These are phyloP conservation scores for Pogonomyrmex barbatus DNA, from an alignment of 1,140 invertebrate species.

Conservation along the genomic window DNA sequence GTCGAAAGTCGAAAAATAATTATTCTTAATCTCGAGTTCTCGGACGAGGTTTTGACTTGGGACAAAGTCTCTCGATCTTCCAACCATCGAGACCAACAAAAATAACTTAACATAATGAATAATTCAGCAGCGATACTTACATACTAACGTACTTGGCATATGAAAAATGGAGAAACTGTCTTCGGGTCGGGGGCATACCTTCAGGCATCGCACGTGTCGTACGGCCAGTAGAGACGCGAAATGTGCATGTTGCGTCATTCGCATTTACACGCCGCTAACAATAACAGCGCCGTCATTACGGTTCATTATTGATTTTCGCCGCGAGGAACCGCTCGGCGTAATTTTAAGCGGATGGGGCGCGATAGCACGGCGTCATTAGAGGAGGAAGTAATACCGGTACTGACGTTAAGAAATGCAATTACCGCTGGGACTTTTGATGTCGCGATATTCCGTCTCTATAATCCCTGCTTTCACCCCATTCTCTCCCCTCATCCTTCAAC, in stretches of 20 bases:
- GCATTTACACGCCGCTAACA: slow-evolving; percentile 66
- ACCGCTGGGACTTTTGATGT: slow-evolving; percentile 62
- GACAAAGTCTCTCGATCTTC: not conserved
- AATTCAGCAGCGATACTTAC: slow-evolving; percentile 42
- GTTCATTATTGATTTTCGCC: slow-evolving; percentile 68
- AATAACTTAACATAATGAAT: slow-evolving; percentile 48
- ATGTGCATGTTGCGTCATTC: slow-evolving; percentile 62
- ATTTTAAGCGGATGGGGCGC: slow-evolving; percentile 54
- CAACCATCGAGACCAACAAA: slow-evolving; percentile 35
- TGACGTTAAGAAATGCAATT: slow-evolving; percentile 59
- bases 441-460: slow-evolving; percentile 49
- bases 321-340: slow-evolving; percentile 45
- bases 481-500: not conserved
- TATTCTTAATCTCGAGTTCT: slow-evolving; percentile 8
- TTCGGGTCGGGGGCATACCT: slow-evolving; percentile 25
- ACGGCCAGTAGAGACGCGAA: slow-evolving; percentile 12
- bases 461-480: not conserved
- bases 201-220: slow-evolving; percentile 37
- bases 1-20: slow-evolving; percentile 36
- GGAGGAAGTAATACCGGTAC: slow-evolving; percentile 4
- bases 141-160: slow-evolving; percentile 4
- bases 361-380: slow-evolving; percentile 32
- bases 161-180: slow-evolving; percentile 60
- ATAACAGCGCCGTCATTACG: slow-evolving; percentile 68
- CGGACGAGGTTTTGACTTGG: not conserved